Conservation (phyloP, 1,140 invertebrate genomes). For the Ditylenchus dipsaci region DNA sequence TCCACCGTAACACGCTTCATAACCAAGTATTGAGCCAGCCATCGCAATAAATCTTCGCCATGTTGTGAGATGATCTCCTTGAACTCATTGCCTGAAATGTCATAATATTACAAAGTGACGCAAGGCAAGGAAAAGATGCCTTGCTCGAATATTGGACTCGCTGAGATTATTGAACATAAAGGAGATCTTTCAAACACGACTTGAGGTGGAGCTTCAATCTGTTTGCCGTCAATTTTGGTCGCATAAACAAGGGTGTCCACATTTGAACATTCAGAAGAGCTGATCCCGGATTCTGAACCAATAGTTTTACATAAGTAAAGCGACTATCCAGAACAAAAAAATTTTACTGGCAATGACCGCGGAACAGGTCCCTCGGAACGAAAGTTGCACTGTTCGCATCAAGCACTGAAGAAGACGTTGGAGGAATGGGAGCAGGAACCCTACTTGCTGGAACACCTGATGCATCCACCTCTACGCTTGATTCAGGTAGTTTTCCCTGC, state of each 20-base stretch:
- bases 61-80: slow-evolving; percentile 71
- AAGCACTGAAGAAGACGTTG: not conserved
- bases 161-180: slow-evolving; percentile 99
- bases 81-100: slow-evolving; percentile 76
- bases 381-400: too few relatives aligned
- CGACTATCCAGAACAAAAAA: not conserved
- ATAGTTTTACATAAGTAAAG: not conserved
- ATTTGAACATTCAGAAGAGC: slow-evolving; percentile 77
- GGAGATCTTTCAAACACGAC: slow-evolving; percentile 82
- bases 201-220: slow-evolving; percentile 77
- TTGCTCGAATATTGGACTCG: slow-evolving; percentile 88
- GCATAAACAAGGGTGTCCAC: slow-evolving; percentile 74
- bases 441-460: not conserved
- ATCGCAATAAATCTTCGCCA: slow-evolving; percentile 70
- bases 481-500: slow-evolving; percentile 20
- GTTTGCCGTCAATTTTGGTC: slow-evolving; percentile 80
- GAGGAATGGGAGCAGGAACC: not conserved
- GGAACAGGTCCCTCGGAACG: not conserved
- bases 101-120: slow-evolving; percentile 34
- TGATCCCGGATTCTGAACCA: not conserved
- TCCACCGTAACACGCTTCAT: slow-evolving; percentile 97
- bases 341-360: not conserved
- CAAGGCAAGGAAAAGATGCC: slow-evolving; percentile 49
- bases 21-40: slow-evolving; percentile 93
- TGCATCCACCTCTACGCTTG: not conserved